Percentiles rank a stretch among this genome's conserved stretches.
Conservation (phyloP, 2,888 invertebrate species). For the Leptodirus hochenwartii region DNA sequence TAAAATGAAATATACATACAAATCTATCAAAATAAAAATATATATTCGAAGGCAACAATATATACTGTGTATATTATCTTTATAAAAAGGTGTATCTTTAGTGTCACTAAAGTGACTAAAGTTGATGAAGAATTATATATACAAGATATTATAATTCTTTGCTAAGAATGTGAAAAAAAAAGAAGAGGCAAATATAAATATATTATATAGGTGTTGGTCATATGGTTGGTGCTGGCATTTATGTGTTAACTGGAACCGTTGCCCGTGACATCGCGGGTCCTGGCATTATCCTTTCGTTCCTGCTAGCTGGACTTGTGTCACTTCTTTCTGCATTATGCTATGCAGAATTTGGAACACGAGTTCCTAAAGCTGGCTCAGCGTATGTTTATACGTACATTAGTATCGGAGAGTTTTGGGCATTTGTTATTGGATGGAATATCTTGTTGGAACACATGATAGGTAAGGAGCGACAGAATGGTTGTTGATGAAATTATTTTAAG, state of each 20-base stretch:
- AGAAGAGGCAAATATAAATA: no score
- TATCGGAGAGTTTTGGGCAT: conserved; percentile 86
- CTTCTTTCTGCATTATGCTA: conserved; percentile 70
- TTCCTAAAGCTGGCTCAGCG: conserved; percentile 82
- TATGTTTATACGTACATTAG: conserved; percentile 89
- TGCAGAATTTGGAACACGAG: conserved; percentile 74
- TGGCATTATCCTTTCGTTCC: conserved; percentile 54
- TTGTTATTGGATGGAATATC: conserved; percentile 90
- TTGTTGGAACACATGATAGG: conserved; percentile 80
- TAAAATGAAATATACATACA: no score
- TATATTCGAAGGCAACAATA: no score
- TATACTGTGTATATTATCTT: neutral
- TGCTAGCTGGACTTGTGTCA: conserved; percentile 68
- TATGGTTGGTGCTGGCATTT: conserved; percentile 92
- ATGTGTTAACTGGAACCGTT: conserved; percentile 75
- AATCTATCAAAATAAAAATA: no score
- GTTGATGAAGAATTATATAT: no score
- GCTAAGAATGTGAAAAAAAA: no score
- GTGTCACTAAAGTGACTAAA: no score
- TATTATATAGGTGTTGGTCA: conserved; percentile 77
- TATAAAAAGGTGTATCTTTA: no score
- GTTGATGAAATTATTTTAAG: no score
- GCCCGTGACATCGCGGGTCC: conserved; percentile 68
- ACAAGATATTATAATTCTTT: no score
- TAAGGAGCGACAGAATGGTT: conserved; percentile 18